Conservation (phyloP, 2,797 vertebrate species). For the Alcedo quadribrachys region DNA sequence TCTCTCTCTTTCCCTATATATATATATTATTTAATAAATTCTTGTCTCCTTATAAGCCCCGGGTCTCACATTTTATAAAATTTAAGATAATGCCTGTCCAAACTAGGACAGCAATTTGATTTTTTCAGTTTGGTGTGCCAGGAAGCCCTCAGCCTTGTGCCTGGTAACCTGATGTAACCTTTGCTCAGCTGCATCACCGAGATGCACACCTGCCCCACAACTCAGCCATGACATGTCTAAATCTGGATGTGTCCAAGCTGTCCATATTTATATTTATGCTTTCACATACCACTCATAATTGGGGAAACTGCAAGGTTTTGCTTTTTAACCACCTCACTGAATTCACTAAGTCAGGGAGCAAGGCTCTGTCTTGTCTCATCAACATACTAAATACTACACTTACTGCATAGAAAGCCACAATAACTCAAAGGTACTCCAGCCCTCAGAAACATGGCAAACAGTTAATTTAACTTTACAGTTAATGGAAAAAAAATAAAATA, state of each 20-base stretch:
- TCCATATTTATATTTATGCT: background rate
- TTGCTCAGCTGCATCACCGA: background rate
- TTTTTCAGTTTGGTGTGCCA: background rate
- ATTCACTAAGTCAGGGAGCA: background rate
- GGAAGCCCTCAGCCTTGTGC: background rate
- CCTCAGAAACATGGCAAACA: slow-evolving; percentile 27
- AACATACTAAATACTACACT: background rate
- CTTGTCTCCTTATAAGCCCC: too few relatives aligned
- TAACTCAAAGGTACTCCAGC: slow-evolving; percentile 8
- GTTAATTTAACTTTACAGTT: slow-evolving; percentile 50
- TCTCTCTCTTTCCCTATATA: too few relatives aligned
- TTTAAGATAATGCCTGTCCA: too few relatives aligned
- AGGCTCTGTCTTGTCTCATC: background rate
- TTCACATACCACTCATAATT: rapidly evolving
- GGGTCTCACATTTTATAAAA: too few relatives aligned
- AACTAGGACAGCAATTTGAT: background rate
- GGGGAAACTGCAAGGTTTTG: background rate
- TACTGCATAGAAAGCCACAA: background rate
- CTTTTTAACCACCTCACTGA: background rate
- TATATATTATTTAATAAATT: too few relatives aligned
- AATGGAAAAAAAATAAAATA: slow-evolving; percentile 36
- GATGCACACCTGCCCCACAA: background rate
- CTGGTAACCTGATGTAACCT: background rate
- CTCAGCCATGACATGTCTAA: background rate
- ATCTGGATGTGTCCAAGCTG: background rate